phyloP scores from a whole-genome alignment of 2,797 vertebrate genomes.

The Halcyon badia region DNA sequence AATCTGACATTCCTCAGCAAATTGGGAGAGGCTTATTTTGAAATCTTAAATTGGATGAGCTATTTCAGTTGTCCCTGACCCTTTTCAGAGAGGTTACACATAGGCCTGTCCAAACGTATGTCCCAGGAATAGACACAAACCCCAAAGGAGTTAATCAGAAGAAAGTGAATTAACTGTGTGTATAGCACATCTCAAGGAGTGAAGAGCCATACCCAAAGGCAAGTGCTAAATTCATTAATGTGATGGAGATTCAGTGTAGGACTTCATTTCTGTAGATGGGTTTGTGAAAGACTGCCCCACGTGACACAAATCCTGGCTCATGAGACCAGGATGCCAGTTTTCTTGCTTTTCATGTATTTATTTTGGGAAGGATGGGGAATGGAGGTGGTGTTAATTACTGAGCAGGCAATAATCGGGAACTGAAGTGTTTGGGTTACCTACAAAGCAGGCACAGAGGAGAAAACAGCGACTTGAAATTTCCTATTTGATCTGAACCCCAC shows the following conservation, averaged over 20 bases:
- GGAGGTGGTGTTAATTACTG: not conserved
- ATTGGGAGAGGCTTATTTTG: conserved; percentile 14
- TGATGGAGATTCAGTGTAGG: not conserved
- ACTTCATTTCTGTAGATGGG: not conserved
- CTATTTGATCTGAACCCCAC: not conserved
- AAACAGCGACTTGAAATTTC: not conserved
- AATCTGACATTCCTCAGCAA: not conserved
- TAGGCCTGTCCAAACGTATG: not conserved
- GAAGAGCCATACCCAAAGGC: not conserved
- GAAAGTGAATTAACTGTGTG: not conserved
- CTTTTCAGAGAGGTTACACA: not conserved
- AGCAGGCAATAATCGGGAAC: not conserved
- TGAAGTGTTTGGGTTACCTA: not conserved
- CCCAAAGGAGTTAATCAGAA: not conserved
- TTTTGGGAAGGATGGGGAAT: not conserved
- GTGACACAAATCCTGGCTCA: not conserved
- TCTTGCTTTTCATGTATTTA: not conserved
- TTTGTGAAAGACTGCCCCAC: not conserved
- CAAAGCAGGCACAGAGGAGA: not conserved
- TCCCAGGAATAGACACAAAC: not conserved
- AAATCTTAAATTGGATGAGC: not conserved
- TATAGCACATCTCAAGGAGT: not conserved
- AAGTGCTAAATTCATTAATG: not conserved
- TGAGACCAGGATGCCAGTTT: not conserved
- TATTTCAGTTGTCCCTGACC: not conserved